Evolutionary conservation across 92 coral and sea anemone genomes (phyloP).

Genomic region (Epizoanthus illoricatus): DNA sequence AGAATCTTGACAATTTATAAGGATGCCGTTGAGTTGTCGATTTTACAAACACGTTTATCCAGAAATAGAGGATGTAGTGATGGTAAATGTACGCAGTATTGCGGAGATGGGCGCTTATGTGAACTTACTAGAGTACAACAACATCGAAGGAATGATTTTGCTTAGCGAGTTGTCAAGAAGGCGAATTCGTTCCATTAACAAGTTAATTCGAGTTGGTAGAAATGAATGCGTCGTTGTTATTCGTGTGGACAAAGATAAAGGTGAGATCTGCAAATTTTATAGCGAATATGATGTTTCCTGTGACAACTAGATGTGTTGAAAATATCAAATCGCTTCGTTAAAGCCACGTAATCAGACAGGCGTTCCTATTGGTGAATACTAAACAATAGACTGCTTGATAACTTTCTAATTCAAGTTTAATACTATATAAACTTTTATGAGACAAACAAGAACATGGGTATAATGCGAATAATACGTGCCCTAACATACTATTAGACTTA

Average conservation of each 20-base stretch:
- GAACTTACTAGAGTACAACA: constrained; percentile 91
- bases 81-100: constrained; percentile 98
- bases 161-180: constrained; percentile 95
- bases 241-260: constrained; percentile 99
- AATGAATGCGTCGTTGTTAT: constrained; percentile 98
- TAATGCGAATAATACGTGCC: too few species aligned
- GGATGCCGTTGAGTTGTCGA: constrained; percentile 91
- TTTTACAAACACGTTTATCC: constrained; percentile 94
- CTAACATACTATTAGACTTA: too few species aligned
- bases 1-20: neutral
- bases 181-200: constrained; percentile 95
- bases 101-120: constrained; percentile 99
- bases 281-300: neutral
- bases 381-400: too few species aligned
- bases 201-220: constrained; percentile 93
- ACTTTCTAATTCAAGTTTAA: too few species aligned
- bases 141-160: constrained; percentile 98
- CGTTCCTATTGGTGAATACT: too few species aligned
- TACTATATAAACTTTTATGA: too few species aligned
- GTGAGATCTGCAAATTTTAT: constrained; percentile 41
- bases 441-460: too few species aligned
- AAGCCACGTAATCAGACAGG: neutral
- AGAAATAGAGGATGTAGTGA: constrained; percentile 99
- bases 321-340: neutral
- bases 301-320: neutral